Conservation (phyloP, 2,888 invertebrate species). For the Aleiodes testaceus region DNA sequence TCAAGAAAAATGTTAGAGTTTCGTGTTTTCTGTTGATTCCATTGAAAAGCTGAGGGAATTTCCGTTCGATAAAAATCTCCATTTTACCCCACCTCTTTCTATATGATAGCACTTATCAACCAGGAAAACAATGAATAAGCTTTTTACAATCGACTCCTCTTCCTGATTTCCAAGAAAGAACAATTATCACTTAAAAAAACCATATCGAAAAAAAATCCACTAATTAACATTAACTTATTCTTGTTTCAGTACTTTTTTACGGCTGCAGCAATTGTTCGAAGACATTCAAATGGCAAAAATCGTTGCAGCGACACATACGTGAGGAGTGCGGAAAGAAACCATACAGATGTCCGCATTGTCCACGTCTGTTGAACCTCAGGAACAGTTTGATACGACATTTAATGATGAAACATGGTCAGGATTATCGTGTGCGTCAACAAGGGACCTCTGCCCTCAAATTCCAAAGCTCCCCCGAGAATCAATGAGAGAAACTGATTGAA, state of each 20-base stretch:
- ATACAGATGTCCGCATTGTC: slow-evolving; percentile 46
- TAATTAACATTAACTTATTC: slow-evolving; percentile 35
- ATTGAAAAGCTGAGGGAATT: no score
- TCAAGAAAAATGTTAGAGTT: no score
- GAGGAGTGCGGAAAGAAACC: slow-evolving; percentile 53
- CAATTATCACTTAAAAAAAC: neutral
- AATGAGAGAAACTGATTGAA: no score
- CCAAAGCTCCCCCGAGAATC: neutral
- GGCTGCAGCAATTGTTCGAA: slow-evolving; percentile 41
- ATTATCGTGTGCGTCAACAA: slow-evolving; percentile 39
- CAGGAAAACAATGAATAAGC: neutral
- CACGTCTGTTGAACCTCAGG: slow-evolving; percentile 42
- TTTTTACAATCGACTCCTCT: neutral
- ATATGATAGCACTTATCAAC: neutral
- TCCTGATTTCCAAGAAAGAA: no score
- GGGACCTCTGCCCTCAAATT: neutral
- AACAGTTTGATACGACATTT: slow-evolving; percentile 47
- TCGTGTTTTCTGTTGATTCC: no score
- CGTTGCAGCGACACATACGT: slow-evolving; percentile 46
- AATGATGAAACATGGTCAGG: slow-evolving; percentile 45
- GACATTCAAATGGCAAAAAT: slow-evolving; percentile 50
- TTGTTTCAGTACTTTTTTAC: slow-evolving; percentile 46
- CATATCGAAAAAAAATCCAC: slow-evolving; percentile 12
- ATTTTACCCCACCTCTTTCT: no score
- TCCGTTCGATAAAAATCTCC: no score